Evolutionary conservation across 2,888 invertebrate species (phyloP), one percentile per base, ranked within the genome.

Genomic region (Gymnocheta viridis): DNA sequence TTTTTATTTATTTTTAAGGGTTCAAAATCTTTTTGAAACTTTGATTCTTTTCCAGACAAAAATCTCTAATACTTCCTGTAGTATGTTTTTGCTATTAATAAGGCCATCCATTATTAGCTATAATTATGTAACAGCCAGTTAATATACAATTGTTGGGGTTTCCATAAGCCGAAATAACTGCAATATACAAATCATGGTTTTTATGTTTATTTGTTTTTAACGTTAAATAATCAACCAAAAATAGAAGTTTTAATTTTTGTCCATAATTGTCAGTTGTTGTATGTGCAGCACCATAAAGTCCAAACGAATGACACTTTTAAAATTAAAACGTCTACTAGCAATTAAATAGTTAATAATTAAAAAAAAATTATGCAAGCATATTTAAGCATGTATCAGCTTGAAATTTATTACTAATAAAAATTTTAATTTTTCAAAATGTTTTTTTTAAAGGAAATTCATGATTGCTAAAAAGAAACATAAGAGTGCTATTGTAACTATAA

Each of bases 161-260:
- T 41, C 4, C 41, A 41, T n/a, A 41, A 41, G 4, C 22, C 9
- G 1, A 12, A n/a, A n/a, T n/a, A 38, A 27, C n/a, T n/a, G n/a
- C n/a, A n/a, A n/a, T n/a, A n/a, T n/a, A n/a, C n/a, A n/a, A n/a
- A n/a, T n/a, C n/a, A n/a, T n/a, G n/a, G n/a, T 17, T 29, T 29
- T 29, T n/a, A 29, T 27, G 12, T 44, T n/a, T 9, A 32, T 32
- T 56, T 56, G 1, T 1, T 32, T n/a, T 56, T 56, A 4, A 17
- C 35, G 38, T 70, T 81, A 70, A 64, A 70, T 70, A 82, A 82
- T 72, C 82, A 44, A 56, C 76, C 82, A 76, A 82, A 76, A 66
- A 49, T 41, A 82, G 76, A 76, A 82, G 70, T 76, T 70, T 47
- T n/a, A 70, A 70, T 76, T 58, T 22, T 6, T 12, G 1, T 17